These are phyloP conservation scores for Greenwoodochromis staneri DNA, from an alignment of 2,113 vertebrate genomes.

Conservation along the genomic window DNA sequence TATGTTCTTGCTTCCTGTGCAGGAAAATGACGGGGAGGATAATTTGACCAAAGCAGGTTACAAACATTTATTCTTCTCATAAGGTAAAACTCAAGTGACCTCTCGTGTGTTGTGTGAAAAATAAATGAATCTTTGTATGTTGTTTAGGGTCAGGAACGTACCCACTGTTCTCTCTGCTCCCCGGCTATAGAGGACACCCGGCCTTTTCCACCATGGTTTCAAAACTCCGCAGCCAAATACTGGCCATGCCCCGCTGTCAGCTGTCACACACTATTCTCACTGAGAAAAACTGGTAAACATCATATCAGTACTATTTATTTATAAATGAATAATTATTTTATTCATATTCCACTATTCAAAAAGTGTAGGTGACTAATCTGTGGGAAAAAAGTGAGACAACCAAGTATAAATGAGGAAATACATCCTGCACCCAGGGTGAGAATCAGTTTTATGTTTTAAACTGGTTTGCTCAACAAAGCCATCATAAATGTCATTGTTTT, in stretches of 20 bases:
- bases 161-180: slow-evolving; percentile 83
- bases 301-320: not conserved
- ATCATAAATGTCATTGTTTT: rapidly evolving
- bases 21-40: slow-evolving; percentile 67
- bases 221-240: slow-evolving; percentile 83
- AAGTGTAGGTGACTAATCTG: not conserved
- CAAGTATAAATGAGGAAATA: not conserved
- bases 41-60: slow-evolving; percentile 50
- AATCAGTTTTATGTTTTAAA: not conserved
- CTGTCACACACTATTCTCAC: slow-evolving; percentile 90
- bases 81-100: not conserved
- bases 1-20: slow-evolving; percentile 79
- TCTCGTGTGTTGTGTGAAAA: not conserved
- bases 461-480: not conserved
- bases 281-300: slow-evolving; percentile 86
- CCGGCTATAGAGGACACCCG: slow-evolving; percentile 84
- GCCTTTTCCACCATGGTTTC: slow-evolving; percentile 80
- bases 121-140: not conserved
- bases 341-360: not conserved
- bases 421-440: rapidly evolving
- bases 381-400: rapidly evolving
- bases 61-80: not conserved
- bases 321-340: not conserved
- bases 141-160: slow-evolving; percentile 70
- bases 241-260: slow-evolving; percentile 86